Percentiles rank a stretch among this genome's conserved stretches.
Conservation (phyloP, 2,888 invertebrate genomes). For the Epistrophe eligans region DNA sequence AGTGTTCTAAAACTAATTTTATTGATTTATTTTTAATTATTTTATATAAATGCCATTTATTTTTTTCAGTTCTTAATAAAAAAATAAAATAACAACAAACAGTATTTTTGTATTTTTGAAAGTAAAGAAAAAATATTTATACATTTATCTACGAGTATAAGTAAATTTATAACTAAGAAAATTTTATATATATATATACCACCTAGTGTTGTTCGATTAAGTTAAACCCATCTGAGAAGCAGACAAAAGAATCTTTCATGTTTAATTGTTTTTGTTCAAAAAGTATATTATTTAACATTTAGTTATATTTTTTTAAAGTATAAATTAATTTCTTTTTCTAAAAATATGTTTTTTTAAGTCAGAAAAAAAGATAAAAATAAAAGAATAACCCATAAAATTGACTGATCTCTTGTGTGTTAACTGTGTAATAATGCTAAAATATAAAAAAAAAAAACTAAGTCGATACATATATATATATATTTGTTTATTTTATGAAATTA, state of each 20-base stretch:
- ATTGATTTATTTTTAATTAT: slow-evolving; percentile 8
- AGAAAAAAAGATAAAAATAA: slow-evolving; percentile 14
- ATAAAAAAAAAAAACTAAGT: neutral
- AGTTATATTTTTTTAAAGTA: neutral
- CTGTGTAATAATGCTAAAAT: slow-evolving; percentile 44
- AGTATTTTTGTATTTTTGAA: slow-evolving; percentile 49
- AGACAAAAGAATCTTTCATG: neutral
- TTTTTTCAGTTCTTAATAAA: slow-evolving; percentile 23
- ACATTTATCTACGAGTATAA: neutral
- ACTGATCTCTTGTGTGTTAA: slow-evolving; percentile 62
- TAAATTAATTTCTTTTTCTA: neutral
- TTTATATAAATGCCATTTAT: neutral
- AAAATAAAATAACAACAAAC: slow-evolving; percentile 9
- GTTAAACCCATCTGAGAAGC: slow-evolving; percentile 45
- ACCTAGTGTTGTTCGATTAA: slow-evolving; percentile 72
- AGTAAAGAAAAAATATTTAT: slow-evolving; percentile 11
- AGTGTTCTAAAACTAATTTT: slow-evolving; percentile 61
- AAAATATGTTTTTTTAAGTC: neutral
- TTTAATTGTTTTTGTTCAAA: neutral
- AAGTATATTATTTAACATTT: neutral
- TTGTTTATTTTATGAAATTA: slow-evolving; percentile 17
- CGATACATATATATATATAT: neutral
- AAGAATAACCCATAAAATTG: slow-evolving; percentile 46
- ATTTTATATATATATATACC: slow-evolving; percentile 49
- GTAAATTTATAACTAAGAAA: slow-evolving; percentile 25